A percentile compares a stretch with the other conserved stretches of the same genome.
These are phyloP conservation scores for Spodoptera littoralis DNA, from an alignment of 2,888 invertebrate genomes.

Conservation along the genomic window DNA sequence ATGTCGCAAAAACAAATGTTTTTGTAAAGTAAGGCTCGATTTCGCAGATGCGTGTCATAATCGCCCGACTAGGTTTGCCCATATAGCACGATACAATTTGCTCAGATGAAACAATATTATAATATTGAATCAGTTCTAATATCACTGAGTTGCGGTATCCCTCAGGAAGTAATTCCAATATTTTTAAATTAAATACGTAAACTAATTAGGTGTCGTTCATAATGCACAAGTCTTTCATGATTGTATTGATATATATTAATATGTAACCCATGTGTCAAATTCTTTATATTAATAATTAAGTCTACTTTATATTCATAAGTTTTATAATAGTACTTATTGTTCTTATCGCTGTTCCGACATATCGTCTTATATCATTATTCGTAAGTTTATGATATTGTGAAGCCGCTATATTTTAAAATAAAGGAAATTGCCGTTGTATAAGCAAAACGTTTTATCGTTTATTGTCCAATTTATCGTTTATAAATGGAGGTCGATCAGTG, in stretches of 20 bases:
- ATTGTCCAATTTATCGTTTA: slow-evolving; percentile 82
- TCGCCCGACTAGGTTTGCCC: slow-evolving; percentile 88
- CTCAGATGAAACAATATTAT: slow-evolving; percentile 66
- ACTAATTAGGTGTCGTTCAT: slow-evolving; percentile 69
- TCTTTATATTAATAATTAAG: slow-evolving; percentile 76
- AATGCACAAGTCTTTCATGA: slow-evolving; percentile 75
- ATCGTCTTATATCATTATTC: slow-evolving; percentile 86
- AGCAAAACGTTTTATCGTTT: slow-evolving; percentile 87
- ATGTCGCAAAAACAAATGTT: slow-evolving; percentile 80
- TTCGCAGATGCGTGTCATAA: slow-evolving; percentile 84
- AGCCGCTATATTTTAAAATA: slow-evolving; percentile 89
- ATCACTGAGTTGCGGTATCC: slow-evolving; percentile 80
- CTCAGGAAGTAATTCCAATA: slow-evolving; percentile 87
- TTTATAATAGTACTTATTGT: slow-evolving; percentile 78
- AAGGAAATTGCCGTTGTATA: slow-evolving; percentile 88
- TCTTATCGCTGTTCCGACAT: slow-evolving; percentile 88
- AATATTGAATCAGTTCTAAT: slow-evolving; percentile 62
- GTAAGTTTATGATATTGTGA: slow-evolving; percentile 86
- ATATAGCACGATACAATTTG: slow-evolving; percentile 83
- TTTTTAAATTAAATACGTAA: slow-evolving; percentile 75
- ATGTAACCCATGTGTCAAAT: slow-evolving; percentile 86
- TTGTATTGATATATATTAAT: slow-evolving; percentile 55
- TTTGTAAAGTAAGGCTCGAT: slow-evolving; percentile 69
- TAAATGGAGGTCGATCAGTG: slow-evolving; percentile 78
- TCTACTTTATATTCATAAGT: slow-evolving; percentile 78